Evolutionary conservation across 2,888 invertebrate species (phyloP), one percentile per base, ranked within the genome.

Genomic region (Pyralis farinalis): DNA sequence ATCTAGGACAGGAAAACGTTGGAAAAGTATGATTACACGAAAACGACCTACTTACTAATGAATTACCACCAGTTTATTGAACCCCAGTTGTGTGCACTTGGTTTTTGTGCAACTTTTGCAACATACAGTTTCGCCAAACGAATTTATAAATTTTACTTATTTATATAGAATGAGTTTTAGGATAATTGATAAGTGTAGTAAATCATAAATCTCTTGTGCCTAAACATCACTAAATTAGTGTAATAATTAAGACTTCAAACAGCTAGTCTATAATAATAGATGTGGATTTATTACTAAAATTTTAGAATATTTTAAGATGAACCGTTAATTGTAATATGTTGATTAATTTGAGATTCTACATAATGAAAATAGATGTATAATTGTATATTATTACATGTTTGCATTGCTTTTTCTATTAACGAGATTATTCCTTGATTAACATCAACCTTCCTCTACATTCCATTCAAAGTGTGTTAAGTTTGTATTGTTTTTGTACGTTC

Each of bases 391-490:
- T 9, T 27, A 29, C 3, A 7, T 34, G 7, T 34, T 16, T 29
- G 11, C 25, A 12, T 34, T 21, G 28, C 11, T 22, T 32, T 35
- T 27, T 34, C 28, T 41, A 32, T 32, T 42, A 37, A 12, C 12
- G 39, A 31, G 40, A 42, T 45, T 40, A 38, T 33, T 29, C 38
- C 42, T 25, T 34, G 8, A 42, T 40, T 40, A 40, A 42, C 25
- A 39, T 43, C 34, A 30, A 48, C 42, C 34, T 42, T 34, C 42
- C 40, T 42, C 40, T 37, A 51, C 55, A 57, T 62, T 60, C 58
- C 56, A 51, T 44, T 34, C 32, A 34, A 25, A 36, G 33, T 21
- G 37, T 41, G 32, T 34, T 36, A 16, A 32, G 32, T 40, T 40
- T 25, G 25, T 43, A 31, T 36, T 31, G 16, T 16, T n/a, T n/a